Percentiles rank a stretch among this genome's conserved stretches.
Conservation (phyloP, 2,888 invertebrate species). For the Epistrophe grossulariae region DNA sequence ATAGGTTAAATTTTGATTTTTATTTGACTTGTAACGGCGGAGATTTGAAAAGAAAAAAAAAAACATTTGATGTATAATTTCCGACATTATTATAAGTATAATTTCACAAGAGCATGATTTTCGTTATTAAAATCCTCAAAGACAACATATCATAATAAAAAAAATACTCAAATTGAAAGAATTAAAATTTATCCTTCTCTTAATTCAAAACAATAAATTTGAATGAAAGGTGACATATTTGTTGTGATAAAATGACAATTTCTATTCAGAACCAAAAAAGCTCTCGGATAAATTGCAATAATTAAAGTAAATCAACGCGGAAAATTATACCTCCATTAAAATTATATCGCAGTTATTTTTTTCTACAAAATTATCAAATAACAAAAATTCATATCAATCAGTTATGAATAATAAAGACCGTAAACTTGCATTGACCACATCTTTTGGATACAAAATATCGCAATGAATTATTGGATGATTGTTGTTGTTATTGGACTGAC, state of each 20-base stretch:
- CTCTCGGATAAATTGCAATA: neutral
- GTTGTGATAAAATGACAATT: slow-evolving; percentile 10
- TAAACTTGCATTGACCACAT: neutral
- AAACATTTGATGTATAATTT: neutral
- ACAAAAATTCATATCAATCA: neutral
- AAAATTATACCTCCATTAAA: neutral
- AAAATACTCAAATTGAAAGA: neutral
- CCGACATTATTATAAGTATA: neutral
- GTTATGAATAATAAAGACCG: slow-evolving; percentile 38
- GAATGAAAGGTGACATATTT: neutral
- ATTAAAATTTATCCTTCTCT: neutral
- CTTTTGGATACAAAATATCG: slow-evolving; percentile 55
- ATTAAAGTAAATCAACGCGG: neutral
- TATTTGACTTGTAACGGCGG: neutral
- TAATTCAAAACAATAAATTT: neutral
- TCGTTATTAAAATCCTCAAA: neutral
- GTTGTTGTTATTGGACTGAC: slow-evolving; percentile 47
- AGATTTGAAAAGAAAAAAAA: neutral
- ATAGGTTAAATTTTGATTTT: slow-evolving; percentile 33
- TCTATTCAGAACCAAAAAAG: neutral
- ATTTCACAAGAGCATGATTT: neutral
- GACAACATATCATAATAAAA: neutral
- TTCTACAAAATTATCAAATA: neutral
- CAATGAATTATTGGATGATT: slow-evolving; percentile 65
- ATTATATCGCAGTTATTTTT: neutral